These are phyloP conservation scores for Acipenser ruthenus DNA, from an alignment of 2,797 vertebrate genomes.

Conservation along the genomic window DNA sequence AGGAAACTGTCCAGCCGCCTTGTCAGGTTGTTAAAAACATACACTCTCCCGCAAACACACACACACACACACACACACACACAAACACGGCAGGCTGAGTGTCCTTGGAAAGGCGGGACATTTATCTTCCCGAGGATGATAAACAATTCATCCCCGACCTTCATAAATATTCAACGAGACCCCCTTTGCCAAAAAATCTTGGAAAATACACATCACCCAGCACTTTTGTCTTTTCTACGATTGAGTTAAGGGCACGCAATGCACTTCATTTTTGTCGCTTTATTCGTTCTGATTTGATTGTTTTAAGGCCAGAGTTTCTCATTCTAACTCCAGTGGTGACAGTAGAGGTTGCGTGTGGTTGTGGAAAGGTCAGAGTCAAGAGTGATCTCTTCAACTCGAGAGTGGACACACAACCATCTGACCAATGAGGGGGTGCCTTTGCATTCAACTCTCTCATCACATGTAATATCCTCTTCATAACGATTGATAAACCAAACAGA, in stretches of 20 bases:
- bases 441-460: no score
- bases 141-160: conserved; percentile 37
- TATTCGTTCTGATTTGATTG: not conserved
- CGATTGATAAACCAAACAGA: no score
- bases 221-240: not conserved
- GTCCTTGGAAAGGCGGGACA: conserved; percentile 52
- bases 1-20: conserved; percentile 84
- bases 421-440: no score
- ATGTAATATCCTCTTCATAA: no score
- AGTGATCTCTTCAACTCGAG: not conserved
- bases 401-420: no score
- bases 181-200: conserved; percentile 32
- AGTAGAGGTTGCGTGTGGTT: not conserved
- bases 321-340: not conserved
- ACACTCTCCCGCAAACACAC: conserved; percentile 47
- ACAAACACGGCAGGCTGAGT: conserved; percentile 30
- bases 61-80: conserved; percentile 23
- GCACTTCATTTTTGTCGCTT: not conserved
- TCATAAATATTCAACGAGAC: conserved; percentile 35
- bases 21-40: conserved; percentile 68
- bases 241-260: conserved; percentile 2
- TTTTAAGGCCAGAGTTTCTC: not conserved
- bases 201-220: conserved; percentile 26
- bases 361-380: not conserved
- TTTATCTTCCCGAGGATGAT: conserved; percentile 44